Evolutionary conservation across 1,140 invertebrate species (phyloP).

Genomic region (Rhagoletis zephyria): DNA sequence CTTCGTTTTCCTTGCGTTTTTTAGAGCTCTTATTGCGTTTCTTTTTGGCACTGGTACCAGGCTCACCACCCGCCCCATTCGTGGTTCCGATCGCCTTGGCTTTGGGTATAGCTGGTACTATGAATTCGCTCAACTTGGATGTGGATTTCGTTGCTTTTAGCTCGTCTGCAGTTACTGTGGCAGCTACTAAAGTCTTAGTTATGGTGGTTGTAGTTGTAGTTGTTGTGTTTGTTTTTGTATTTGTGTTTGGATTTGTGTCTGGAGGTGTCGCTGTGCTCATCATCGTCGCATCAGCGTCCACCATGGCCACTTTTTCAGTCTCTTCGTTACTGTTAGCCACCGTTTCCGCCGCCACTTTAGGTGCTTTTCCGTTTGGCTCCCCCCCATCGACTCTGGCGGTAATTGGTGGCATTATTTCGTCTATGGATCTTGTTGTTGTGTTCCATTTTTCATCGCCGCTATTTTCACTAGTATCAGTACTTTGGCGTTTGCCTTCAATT

Average conservation of each 20-base stretch:
- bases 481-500: constrained; percentile 14
- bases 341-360: constrained; percentile 45
- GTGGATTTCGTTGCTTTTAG: background rate
- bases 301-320: constrained; percentile 70
- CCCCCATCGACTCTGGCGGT: background rate
- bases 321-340: constrained; percentile 66
- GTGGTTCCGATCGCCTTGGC: constrained; percentile 3
- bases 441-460: background rate
- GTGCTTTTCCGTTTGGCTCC: constrained; percentile 9
- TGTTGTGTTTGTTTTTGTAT: constrained; percentile 38
- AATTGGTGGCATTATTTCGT: constrained; percentile 38
- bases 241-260: constrained; percentile 50
- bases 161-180: background rate
- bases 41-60: constrained; percentile 30
- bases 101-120: background rate
- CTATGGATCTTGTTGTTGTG: constrained; percentile 2
- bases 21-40: constrained; percentile 51
- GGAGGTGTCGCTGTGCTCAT: constrained; percentile 57
- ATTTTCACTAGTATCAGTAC: constrained; percentile 16
- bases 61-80: background rate
- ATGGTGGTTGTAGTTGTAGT: background rate
- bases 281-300: constrained; percentile 63
- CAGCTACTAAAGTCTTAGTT: constrained; percentile 3
- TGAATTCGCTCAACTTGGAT: background rate
- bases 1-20: constrained; percentile 17